Base-by-base conservation (phyloP, 2,888 invertebrate species). In the Dinocampus coccinellae region DNA sequence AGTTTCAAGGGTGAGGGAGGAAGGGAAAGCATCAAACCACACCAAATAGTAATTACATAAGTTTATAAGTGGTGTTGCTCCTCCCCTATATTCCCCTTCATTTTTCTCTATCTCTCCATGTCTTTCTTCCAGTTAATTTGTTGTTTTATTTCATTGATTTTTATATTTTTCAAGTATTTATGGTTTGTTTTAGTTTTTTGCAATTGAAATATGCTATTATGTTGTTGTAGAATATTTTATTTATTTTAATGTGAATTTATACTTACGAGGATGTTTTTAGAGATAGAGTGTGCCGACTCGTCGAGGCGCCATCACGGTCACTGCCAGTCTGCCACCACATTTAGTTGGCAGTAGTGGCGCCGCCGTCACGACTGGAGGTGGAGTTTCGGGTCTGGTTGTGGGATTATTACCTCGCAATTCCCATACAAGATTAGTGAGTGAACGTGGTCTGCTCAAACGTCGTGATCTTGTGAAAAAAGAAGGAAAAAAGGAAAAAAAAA, bases 381-480 rank as follows among this genome's bases (percentile, higher is more conserved):
- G 86, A 39, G 85, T 84, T 79, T 87, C 86, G 74, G 86, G 84
- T 77, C 86, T 83, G 72, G 82, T 82, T 29, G 81, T 80, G 16
- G 85, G 85, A 72, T 80, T 86, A 77, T 86, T 87, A 63, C 86
- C 88, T 65, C 88, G 84, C 61, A 88, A 82, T 80, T 95, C 95
- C 95, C 95, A 95, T 75, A 96, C 95, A 82, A 96, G 90, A 89
- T 96, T 96, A 75, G 95, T 95, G 83, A 96, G 89, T 73, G 95
- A 95, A 79, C 95, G 92, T 66, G 96, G 96, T 84, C 96, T 91
- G 81, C 94, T 94, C 73, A 96, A 87, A 82, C 93, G 93, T 79
- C 95, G 91, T 66, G 93, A 94, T 82, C 87, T 87, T 68, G 22
- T 42, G 52, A 52, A 29, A 33, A 52, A n/a, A n/a, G n/a, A n/a